Evolutionary conservation across 2,113 vertebrate species (phyloP).

Genomic region (Himantopus leucocephalus): DNA sequence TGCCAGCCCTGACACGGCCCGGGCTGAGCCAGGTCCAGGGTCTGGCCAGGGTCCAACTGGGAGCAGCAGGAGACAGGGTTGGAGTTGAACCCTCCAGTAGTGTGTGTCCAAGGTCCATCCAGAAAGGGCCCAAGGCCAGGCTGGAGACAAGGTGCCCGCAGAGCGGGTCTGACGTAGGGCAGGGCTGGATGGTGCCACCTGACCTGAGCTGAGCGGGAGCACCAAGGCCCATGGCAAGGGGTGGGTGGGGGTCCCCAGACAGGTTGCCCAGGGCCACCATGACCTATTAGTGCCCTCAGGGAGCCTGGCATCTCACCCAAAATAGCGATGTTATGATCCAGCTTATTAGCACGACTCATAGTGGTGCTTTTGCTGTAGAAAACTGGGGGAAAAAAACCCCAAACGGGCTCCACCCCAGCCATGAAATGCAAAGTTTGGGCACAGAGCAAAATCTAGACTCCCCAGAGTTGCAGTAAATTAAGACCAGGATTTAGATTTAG

Average conservation of each 20-base stretch:
- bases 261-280: not conserved
- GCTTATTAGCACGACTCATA: not conserved
- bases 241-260: accelerated
- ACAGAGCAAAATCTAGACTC: not conserved
- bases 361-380: not conserved
- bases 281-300: not conserved
- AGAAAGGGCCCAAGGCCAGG: not conserved
- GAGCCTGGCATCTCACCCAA: accelerated
- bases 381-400: not conserved
- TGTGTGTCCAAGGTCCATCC: no score
- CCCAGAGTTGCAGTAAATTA: not conserved
- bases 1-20: accelerated
- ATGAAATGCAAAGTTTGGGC: not conserved
- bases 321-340: not conserved
- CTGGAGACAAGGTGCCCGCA: not conserved
- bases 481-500: not conserved
- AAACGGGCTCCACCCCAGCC: not conserved
- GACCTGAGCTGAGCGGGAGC: not conserved
- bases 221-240: accelerated
- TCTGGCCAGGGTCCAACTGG: accelerated
- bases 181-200: no score
- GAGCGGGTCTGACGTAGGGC: not conserved
- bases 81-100: not conserved
- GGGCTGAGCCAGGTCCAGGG: not conserved
- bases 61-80: not conserved